These are phyloP conservation scores for Stramonita haemastoma DNA, from an alignment of 2,888 invertebrate species.

Conservation along the genomic window DNA sequence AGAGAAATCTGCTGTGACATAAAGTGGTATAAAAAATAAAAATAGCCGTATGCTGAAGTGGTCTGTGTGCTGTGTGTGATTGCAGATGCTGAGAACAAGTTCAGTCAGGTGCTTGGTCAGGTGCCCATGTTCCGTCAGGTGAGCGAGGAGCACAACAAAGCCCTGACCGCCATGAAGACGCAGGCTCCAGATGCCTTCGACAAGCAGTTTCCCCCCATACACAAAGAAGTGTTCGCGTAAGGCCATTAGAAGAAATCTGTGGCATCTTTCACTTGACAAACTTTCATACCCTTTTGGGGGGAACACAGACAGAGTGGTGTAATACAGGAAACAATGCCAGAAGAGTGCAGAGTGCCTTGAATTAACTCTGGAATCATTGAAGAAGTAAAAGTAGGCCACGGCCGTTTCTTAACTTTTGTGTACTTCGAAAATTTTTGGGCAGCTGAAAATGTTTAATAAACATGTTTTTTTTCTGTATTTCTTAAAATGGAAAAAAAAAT, in stretches of 20 bases:
- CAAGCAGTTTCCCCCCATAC: conserved; percentile 70
- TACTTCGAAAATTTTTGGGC: no score
- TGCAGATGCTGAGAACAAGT: conserved; percentile 66
- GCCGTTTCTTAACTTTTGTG: no score
- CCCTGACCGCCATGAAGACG: conserved; percentile 74
- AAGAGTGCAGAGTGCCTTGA: background rate
- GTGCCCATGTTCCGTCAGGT: conserved; percentile 68
- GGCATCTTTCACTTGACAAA: background rate
- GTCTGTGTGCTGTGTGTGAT: background rate
- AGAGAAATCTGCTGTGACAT: no score
- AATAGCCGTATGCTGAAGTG: no score
- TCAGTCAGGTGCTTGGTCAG: conserved; percentile 59
- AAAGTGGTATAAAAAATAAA: no score
- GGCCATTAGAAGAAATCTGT: background rate
- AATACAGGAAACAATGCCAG: background rate
- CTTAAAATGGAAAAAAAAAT: no score
- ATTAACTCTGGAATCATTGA: background rate
- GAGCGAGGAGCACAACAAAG: conserved; percentile 71
- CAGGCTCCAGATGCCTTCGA: conserved; percentile 59
- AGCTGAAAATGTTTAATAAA: no score
- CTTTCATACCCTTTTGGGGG: background rate
- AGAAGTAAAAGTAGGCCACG: no score
- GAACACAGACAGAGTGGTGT: background rate
- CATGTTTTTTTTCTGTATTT: no score
- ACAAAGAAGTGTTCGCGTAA: conserved; percentile 69